Evolutionary conservation across 2,888 invertebrate species (phyloP).

Genomic region (Diaprepes abbreviatus): DNA sequence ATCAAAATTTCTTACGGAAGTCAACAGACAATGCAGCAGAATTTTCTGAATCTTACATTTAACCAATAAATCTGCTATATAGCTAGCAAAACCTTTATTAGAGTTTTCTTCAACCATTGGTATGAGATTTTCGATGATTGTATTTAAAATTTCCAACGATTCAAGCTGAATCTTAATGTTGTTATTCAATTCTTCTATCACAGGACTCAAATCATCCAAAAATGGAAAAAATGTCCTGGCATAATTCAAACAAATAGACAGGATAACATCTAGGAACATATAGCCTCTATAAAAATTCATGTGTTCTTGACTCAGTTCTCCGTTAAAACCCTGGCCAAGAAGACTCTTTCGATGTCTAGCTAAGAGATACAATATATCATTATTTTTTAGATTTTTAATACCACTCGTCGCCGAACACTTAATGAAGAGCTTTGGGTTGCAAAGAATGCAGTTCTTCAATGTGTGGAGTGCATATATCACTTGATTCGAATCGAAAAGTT

Average conservation of each 20-base stretch:
- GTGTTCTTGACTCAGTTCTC: slow-evolving; percentile 76
- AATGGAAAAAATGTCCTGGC: slow-evolving; percentile 82
- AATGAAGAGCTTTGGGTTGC: slow-evolving; percentile 80
- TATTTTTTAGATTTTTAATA: slow-evolving; percentile 70
- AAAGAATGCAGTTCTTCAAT: slow-evolving; percentile 78
- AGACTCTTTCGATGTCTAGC: slow-evolving; percentile 85
- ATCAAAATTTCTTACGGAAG: slow-evolving; percentile 78
- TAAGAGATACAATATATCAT: slow-evolving; percentile 74
- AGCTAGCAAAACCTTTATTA: slow-evolving; percentile 79
- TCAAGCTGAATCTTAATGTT: slow-evolving; percentile 85
- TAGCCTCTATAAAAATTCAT: slow-evolving; percentile 80
- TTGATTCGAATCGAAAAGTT: slow-evolving; percentile 82
- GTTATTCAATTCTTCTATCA: slow-evolving; percentile 77
- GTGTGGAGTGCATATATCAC: slow-evolving; percentile 82
- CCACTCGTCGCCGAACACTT: slow-evolving; percentile 84
- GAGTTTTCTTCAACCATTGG: slow-evolving; percentile 83
- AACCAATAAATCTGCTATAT: slow-evolving; percentile 79
- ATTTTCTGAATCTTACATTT: slow-evolving; percentile 89
- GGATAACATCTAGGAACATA: slow-evolving; percentile 77
- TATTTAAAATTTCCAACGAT: slow-evolving; percentile 80
- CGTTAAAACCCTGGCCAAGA: slow-evolving; percentile 79
- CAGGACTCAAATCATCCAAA: slow-evolving; percentile 77
- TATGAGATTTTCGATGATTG: slow-evolving; percentile 80
- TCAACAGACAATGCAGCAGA: slow-evolving; percentile 83
- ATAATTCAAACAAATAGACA: slow-evolving; percentile 83